phyloP scores from a whole-genome alignment of 2,888 invertebrate species.

The Drosophila tripunctata region DNA sequence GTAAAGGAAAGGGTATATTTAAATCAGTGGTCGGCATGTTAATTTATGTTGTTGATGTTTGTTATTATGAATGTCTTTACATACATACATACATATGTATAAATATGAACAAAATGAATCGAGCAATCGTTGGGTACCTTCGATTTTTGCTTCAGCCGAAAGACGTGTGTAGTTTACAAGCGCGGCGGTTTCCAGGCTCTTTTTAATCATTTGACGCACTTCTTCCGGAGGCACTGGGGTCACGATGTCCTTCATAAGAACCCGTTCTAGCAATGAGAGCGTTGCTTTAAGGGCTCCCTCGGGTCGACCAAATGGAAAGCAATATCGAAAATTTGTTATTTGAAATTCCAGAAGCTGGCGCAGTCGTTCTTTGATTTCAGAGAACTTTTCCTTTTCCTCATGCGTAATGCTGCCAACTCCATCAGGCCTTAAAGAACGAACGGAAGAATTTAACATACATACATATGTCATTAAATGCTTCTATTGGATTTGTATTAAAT shows the following conservation, averaged over 20 bases:
- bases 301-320: conserved; percentile 99
- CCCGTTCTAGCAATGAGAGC: conserved; percentile 96
- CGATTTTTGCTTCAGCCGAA: conserved; percentile 98
- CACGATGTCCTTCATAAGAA: conserved; percentile 99
- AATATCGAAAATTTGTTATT: conserved; percentile 99
- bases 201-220: conserved; percentile 97
- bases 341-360: conserved; percentile 97
- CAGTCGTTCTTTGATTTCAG: conserved; percentile 97
- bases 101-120: background rate
- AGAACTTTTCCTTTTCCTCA: conserved; percentile 98
- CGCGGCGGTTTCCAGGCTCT: conserved; percentile 98
- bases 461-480: too few species aligned
- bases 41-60: too few species aligned
- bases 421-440: too few species aligned
- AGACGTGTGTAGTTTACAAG: conserved; percentile 98
- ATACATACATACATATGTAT: too few species aligned
- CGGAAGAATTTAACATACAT: too few species aligned
- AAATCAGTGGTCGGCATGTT: too few species aligned
- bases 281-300: conserved; percentile 99
- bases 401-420: conserved; percentile 99
- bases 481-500: too few species aligned
- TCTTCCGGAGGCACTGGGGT: conserved; percentile 98
- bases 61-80: too few species aligned
- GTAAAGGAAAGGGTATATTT: too few species aligned
- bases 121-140: conserved; percentile 87